Percentiles rank a stretch among this genome's conserved stretches.
These are phyloP conservation scores for Pipistrellus nathusii DNA, from an alignment of 2,797 vertebrate genomes.

Conservation along the genomic window DNA sequence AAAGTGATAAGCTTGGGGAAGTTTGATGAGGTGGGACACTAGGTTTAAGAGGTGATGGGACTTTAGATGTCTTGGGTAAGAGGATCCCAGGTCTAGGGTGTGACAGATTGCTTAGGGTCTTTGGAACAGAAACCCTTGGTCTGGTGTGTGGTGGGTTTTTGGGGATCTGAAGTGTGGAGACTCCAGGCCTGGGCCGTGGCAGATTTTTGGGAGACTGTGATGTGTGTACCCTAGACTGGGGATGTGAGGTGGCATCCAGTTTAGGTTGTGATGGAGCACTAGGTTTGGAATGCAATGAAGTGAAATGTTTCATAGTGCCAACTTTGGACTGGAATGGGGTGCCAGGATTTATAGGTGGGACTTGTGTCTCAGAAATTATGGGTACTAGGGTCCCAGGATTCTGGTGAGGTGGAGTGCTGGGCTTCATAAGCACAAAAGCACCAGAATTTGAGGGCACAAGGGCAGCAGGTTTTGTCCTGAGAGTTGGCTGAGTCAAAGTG, in stretches of 20 bases:
- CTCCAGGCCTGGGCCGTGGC: background rate
- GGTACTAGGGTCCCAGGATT: background rate
- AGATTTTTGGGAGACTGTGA: slow-evolving; percentile 38
- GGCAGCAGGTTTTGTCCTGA: slow-evolving; percentile 29
- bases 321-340: background rate
- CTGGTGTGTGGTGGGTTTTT: slow-evolving; percentile 7
- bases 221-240: background rate
- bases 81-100: background rate
- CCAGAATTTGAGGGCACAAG: background rate
- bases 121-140: background rate
- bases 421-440: slow-evolving; percentile 4
- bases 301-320: slow-evolving; percentile 27
- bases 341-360: slow-evolving; percentile 16
- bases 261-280: background rate
- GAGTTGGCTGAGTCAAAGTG: slow-evolving; percentile 17
- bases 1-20: slow-evolving; percentile 27
- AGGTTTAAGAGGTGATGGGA: slow-evolving; percentile 43
- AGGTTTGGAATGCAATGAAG: slow-evolving; percentile 6
- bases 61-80: slow-evolving; percentile 38
- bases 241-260: background rate
- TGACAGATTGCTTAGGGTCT: background rate
- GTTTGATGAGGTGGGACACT: slow-evolving; percentile 26
- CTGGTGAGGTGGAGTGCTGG: background rate
- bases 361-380: background rate
- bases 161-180: slow-evolving; percentile 38